Evolutionary conservation across 1,140 invertebrate species (phyloP).

Genomic region (Pachyrhynchus sulphureomaculatus): DNA sequence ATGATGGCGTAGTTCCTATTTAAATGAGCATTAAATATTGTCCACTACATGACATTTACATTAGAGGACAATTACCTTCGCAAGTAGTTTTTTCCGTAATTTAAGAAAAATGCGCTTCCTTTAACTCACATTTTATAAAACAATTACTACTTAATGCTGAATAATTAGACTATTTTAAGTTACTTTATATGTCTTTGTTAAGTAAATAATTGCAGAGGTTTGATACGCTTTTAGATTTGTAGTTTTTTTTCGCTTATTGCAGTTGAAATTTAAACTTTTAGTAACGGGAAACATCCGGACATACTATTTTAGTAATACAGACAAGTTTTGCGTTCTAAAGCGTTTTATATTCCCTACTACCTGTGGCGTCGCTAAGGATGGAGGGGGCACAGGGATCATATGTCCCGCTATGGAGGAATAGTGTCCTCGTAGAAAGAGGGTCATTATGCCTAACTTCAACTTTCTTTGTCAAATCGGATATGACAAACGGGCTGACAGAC

Average conservation of each 20-base stretch:
- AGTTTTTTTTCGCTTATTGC: neutral
- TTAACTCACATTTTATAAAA: constrained; percentile 17
- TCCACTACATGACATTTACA: constrained; percentile 31
- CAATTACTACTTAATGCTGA: constrained; percentile 15
- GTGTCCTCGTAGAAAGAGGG: too few relatives aligned
- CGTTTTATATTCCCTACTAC: too few relatives aligned
- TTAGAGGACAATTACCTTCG: constrained; percentile 33
- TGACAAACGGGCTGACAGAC: too few relatives aligned
- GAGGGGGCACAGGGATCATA: too few relatives aligned
- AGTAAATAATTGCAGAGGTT: constrained; percentile 5
- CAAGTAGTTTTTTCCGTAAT: constrained; percentile 28
- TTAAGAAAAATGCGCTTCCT: constrained; percentile 26
- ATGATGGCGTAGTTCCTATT: constrained; percentile 27
- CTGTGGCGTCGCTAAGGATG: too few relatives aligned
- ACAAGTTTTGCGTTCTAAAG: too few relatives aligned
- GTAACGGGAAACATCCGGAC: too few relatives aligned
- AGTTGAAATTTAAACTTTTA: neutral
- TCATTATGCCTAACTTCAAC: too few relatives aligned
- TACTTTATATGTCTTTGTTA: constrained; percentile 16
- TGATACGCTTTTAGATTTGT: constrained; percentile 4
- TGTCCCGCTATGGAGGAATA: too few relatives aligned
- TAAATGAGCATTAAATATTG: constrained; percentile 11
- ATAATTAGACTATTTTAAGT: constrained; percentile 25
- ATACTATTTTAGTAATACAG: too few relatives aligned
- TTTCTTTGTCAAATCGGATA: too few relatives aligned